Evolutionary conservation across 2,888 invertebrate genomes (phyloP).

Genomic region (Drosophila macrospina): DNA sequence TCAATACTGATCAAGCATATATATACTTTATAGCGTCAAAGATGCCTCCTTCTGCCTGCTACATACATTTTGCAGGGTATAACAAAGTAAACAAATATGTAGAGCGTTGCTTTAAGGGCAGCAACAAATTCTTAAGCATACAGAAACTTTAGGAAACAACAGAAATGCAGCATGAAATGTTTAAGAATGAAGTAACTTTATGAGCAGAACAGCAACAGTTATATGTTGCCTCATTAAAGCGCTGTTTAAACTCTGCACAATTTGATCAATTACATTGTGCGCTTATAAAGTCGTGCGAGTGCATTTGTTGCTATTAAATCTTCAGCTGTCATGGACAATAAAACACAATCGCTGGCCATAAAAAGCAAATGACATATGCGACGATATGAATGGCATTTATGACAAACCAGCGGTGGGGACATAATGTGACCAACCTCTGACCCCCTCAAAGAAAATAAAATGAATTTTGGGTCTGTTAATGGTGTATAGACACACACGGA

Average conservation of each 20-base stretch:
- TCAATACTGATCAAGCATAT: too few species aligned
- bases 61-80: too few species aligned
- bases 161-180: too few species aligned
- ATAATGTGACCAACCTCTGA: slow-evolving; percentile 16
- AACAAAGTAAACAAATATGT: too few species aligned
- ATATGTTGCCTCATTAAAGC: neutral
- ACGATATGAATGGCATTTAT: slow-evolving; percentile 58
- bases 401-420: slow-evolving; percentile 20
- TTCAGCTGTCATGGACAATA: slow-evolving; percentile 43
- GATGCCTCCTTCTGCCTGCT: too few species aligned
- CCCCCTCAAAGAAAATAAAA: neutral
- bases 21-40: too few species aligned
- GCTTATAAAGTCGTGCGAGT: neutral
- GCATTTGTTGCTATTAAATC: slow-evolving; percentile 39
- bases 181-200: too few species aligned
- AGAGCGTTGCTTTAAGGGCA: too few species aligned
- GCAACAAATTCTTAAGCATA: too few species aligned
- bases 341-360: slow-evolving; percentile 53
- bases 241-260: neutral
- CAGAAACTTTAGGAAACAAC: too few species aligned
- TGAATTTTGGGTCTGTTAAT: neutral
- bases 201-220: too few species aligned
- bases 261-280: neutral
- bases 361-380: slow-evolving; percentile 65
- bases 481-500: slow-evolving; percentile 10